Conservation (phyloP, 2,113 vertebrate species). For the Ceyx melanurus region DNA sequence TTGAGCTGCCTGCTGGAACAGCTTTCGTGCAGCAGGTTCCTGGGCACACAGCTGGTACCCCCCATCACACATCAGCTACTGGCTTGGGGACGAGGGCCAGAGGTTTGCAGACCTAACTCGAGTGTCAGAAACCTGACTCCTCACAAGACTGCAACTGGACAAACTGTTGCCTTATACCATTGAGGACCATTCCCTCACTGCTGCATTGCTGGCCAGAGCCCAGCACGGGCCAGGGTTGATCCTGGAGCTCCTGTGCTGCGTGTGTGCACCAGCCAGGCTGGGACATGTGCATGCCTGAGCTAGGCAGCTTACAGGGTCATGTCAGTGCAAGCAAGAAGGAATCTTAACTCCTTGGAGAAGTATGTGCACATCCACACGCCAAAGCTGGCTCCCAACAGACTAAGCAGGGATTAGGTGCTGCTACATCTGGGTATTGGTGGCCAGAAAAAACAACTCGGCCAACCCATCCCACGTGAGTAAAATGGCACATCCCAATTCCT, state of each 20-base stretch:
- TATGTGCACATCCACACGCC: rapidly evolving
- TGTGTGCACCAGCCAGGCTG: rapidly evolving
- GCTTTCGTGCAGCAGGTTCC: background rate
- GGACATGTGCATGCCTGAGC: background rate
- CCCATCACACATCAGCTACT: rapidly evolving
- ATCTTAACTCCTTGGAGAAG: background rate
- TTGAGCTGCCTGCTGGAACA: background rate
- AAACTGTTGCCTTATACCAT: background rate
- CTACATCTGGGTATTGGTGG: background rate
- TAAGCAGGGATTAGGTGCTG: background rate
- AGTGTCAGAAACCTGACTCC: background rate
- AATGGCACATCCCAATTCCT: background rate
- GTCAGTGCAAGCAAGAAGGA: background rate
- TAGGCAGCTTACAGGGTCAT: rapidly evolving
- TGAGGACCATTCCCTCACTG: background rate
- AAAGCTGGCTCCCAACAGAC: background rate
- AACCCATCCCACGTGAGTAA: background rate
- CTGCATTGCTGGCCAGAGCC: background rate
- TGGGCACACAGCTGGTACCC: rapidly evolving
- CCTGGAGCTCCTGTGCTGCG: rapidly evolving
- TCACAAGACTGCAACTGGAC: background rate
- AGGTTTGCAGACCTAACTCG: background rate
- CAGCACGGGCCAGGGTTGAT: background rate
- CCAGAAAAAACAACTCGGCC: background rate
- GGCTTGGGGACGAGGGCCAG: no score